phyloP scores from a whole-genome alignment of 2,888 invertebrate genomes.

The Noctuana brunneofusca region DNA sequence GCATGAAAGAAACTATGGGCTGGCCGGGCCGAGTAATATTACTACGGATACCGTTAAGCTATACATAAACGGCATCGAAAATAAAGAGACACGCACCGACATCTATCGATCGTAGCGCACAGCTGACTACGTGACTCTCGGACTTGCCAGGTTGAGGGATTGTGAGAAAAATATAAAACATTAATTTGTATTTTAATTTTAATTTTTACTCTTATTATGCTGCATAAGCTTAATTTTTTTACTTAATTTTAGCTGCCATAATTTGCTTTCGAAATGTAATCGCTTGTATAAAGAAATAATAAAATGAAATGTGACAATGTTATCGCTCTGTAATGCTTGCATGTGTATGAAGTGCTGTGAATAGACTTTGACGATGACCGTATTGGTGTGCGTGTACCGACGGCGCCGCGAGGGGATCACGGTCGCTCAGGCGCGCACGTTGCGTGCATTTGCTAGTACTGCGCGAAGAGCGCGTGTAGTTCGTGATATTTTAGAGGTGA shows the following conservation, averaged over 20 bases:
- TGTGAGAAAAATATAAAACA: not conserved
- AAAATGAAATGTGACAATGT: too few relatives aligned
- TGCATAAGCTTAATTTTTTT: not conserved
- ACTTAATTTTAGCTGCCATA: not conserved
- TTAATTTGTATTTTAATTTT: not conserved
- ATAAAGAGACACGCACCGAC: constrained; percentile 80
- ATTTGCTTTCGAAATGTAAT: too few relatives aligned
- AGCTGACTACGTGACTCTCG: constrained; percentile 61
- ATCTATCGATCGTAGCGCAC: constrained; percentile 78
- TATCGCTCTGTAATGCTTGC: not conserved
- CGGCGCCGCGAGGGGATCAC: constrained; percentile 53
- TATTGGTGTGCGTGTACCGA: constrained; percentile 47
- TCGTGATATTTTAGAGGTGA: constrained; percentile 68
- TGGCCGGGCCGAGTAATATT: constrained; percentile 59
- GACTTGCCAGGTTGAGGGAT: constrained; percentile 56
- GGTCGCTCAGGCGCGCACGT: constrained; percentile 61
- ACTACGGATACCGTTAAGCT: constrained; percentile 78
- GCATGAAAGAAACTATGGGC: constrained; percentile 62
- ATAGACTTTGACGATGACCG: constrained; percentile 39
- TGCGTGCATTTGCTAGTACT: constrained; percentile 70
- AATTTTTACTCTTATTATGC: not conserved
- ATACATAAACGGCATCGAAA: constrained; percentile 70
- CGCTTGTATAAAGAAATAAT: too few relatives aligned
- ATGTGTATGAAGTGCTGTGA: constrained; percentile 40
- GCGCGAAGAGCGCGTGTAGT: constrained; percentile 76